Conservation (phyloP, 2,797 vertebrate genomes). For the Pipistrellus nathusii region DNA sequence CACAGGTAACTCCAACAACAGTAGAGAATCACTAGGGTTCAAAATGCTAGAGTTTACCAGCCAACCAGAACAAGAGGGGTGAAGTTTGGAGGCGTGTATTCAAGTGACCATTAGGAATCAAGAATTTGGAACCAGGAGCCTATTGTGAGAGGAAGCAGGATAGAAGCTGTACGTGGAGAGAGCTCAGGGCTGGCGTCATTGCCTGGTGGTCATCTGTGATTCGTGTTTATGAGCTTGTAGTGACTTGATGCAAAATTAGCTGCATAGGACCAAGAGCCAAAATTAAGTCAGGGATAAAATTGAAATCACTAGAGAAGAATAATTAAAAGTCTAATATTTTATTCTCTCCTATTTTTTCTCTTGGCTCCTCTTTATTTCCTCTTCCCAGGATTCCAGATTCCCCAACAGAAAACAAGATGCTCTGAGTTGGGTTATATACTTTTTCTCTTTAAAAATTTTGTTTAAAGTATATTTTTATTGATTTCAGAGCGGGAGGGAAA, state of each 20-base stretch:
- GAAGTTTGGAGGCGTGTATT: not conserved
- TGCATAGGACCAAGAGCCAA: not conserved
- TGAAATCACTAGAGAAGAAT: constrained; percentile 18
- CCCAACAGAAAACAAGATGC: not conserved
- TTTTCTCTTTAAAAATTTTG: not conserved
- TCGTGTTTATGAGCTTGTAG: not conserved
- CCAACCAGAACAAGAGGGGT: not conserved
- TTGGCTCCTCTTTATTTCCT: not conserved
- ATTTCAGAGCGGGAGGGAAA: too few relatives aligned
- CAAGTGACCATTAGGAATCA: not conserved
- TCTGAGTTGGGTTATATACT: not conserved
- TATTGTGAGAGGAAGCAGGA: not conserved
- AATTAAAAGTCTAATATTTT: not conserved
- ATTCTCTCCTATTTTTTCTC: not conserved
- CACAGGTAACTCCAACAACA: not conserved
- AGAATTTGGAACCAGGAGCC: not conserved
- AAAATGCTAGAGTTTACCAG: not conserved
- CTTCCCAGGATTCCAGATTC: not conserved
- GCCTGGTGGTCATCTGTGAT: not conserved
- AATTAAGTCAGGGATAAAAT: not conserved
- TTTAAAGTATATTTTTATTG: too few relatives aligned
- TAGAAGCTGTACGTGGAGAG: not conserved
- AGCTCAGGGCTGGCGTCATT: not conserved
- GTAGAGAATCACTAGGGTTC: not conserved
- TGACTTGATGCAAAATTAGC: not conserved